Base-by-base conservation (phyloP, 1,140 invertebrate genomes). In the Euwallacea similis region DNA sequence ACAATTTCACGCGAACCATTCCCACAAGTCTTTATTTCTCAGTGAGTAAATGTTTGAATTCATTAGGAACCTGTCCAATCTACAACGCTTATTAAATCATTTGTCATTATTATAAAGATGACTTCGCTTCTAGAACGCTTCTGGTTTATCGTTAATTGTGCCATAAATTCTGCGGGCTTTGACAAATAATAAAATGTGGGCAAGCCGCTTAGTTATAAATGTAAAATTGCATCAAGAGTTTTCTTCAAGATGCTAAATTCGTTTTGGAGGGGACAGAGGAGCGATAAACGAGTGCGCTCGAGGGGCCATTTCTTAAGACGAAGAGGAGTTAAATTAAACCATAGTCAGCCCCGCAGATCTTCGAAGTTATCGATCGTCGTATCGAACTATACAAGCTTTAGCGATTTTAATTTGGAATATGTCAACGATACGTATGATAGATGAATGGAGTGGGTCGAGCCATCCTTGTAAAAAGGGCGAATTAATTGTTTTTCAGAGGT, bases 401-500 rank as follows among this genome's bases (percentile, higher is more conserved):
- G 76, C 76, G 78, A 78, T 81, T 81, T 81, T 81, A 81, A 81
- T 81, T 81, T 81, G 70, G 77, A 78, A 80, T 76, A 75, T 79
- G 79, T 81, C 79, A 81, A 80, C 79, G 78, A 81, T 81, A 77
- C 73, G 69, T 66, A 78, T 80, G 79, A 81, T 81, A 79, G 79
- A 81, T 81, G 78, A 81, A 79, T 73, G 76, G 78, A 76, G 79
- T 81, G 76, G 79, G 79, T 75, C 66, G 77, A 63, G 69, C 71
- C 66, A 78, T 76, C 76, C 73, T 71, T 73, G 76, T 75, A 77
- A 78, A 79, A 79, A 78, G 75, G 72, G 69, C 44, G 78, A 79
- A 79, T 79, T 79, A 79, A 79, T 79, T 79, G 77, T 79, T 79
- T 79, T 77, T 73, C 43, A 63, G 75, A 79, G 78, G 78, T 78